Evolutionary conservation across 2,797 vertebrate species (phyloP), one percentile per base, ranked within the genome.

Genomic region (Rhodeus uyekii): DNA sequence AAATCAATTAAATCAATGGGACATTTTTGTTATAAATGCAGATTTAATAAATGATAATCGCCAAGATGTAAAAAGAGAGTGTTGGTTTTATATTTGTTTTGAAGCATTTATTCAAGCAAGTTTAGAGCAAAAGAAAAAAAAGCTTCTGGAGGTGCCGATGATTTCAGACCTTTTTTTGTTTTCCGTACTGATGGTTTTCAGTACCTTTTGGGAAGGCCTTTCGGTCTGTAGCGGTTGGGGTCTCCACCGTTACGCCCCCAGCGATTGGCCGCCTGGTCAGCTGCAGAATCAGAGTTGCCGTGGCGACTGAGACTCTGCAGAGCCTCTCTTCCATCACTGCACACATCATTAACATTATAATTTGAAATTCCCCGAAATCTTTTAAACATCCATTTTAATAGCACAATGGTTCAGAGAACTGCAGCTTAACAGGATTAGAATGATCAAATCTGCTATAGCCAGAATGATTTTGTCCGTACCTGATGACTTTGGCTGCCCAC

Each of bases 211-310:
- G 91, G 91, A 71, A 94, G 91, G 27, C 90, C 89, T 0, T 0
- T 0, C 0, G 92, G 93, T 9, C 93, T 84, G 91, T 86, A 95
- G 73, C 0, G 10, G 85, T 93, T 93, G 76, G 94, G 93, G 58
- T 95, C 68, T 0, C 82, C 61, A 14, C 94, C 92, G 0, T 7
- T 63, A 1, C 90, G 76, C 58, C 91, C 93, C 90, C 90, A 92
- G 1, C 0, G 0, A 8, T 95, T 95, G 34, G 95, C 94, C 0
- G 0, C 22, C 63, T 93, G 93, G 86, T 95, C 93, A 0, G 77
- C 85, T 0, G 0, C 75, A 0, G 88, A 78, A 78, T 95, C 94
- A 1, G 84, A 82, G 0, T 4, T 24, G 0, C 87, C 88, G 0
- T 12, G 84, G 34, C 92, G 89, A 0, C 46, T 83, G 24, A 0